Evolutionary conservation across 2,888 invertebrate species (phyloP).

Genomic region (Microdon myrmicae): DNA sequence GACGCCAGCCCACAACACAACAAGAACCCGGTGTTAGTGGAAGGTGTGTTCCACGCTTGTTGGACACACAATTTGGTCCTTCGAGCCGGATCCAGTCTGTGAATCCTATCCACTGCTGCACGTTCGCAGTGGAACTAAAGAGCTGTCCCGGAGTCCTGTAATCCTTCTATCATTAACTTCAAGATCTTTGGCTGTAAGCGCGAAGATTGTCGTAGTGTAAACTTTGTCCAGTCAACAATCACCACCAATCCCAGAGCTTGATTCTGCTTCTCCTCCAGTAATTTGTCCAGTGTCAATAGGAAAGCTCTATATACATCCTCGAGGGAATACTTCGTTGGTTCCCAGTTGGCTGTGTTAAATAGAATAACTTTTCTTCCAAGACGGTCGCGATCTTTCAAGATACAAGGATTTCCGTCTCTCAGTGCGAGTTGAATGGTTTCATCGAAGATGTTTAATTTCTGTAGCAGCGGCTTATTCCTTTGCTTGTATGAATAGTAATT

Average conservation of each 20-base stretch:
- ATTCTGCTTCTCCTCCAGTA: constrained; percentile 81
- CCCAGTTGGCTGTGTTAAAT: constrained; percentile 82
- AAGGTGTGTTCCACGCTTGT: too few species aligned
- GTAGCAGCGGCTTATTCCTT: constrained; percentile 75
- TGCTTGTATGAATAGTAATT: constrained; percentile 80
- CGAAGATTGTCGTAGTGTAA: constrained; percentile 83
- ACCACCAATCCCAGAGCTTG: constrained; percentile 86
- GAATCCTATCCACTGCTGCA: too few species aligned
- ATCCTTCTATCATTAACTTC: constrained; percentile 85
- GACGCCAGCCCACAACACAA: too few species aligned
- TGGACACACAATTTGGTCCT: too few species aligned
- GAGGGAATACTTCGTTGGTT: constrained; percentile 78
- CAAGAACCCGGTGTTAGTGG: too few species aligned
- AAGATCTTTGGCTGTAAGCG: constrained; percentile 78
- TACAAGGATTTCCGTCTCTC: constrained; percentile 85
- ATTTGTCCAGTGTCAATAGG: constrained; percentile 80
- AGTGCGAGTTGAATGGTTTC: constrained; percentile 79
- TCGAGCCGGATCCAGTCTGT: too few species aligned
- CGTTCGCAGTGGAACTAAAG: too few species aligned
- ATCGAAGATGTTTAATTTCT: constrained; percentile 76
- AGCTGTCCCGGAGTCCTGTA: too few species aligned
- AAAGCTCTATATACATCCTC: constrained; percentile 82
- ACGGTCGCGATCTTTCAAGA: constrained; percentile 81
- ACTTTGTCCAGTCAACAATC: constrained; percentile 85
- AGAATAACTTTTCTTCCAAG: constrained; percentile 82